Percentiles rank a stretch among this genome's conserved stretches.
These are phyloP conservation scores for Mus pahari DNA, from an alignment of 2,113 vertebrate species.

Conservation along the genomic window DNA sequence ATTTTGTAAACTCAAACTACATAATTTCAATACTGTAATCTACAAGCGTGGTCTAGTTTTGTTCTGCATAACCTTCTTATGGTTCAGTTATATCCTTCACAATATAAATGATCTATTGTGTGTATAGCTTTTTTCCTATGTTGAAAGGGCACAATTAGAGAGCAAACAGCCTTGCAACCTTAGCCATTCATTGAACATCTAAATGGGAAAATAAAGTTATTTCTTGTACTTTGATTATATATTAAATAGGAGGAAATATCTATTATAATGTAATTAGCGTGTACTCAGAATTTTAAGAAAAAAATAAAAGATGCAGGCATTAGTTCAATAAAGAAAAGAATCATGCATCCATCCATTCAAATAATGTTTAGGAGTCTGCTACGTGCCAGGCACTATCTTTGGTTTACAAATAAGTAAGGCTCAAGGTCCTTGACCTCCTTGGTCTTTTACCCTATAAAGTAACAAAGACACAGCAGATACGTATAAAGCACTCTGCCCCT, in stretches of 20 bases:
- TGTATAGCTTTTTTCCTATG: neutral
- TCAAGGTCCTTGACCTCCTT: neutral
- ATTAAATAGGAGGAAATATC: neutral
- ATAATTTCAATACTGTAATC: constrained; percentile 39
- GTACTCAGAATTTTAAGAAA: neutral
- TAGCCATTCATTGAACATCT: neutral
- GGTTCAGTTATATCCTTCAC: constrained; percentile 3
- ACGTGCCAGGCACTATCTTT: neutral
- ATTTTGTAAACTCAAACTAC: neutral
- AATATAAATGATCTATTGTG: neutral
- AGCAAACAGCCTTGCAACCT: neutral
- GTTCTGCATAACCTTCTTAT: neutral
- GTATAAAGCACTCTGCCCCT: neutral
- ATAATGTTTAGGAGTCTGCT: neutral
- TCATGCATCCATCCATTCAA: neutral
- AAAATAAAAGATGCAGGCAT: neutral
- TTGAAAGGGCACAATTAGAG: neutral
- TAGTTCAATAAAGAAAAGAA: constrained; percentile 19
- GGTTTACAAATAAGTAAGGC: neutral
- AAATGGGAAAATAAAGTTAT: constrained; percentile 17
- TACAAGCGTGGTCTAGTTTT: neutral
- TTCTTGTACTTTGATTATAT: neutral
- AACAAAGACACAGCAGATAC: neutral
- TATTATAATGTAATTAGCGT: neutral
- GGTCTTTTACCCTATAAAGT: neutral